Base-by-base conservation (phyloP, 2,888 invertebrate genomes). In the Pristionchus arcanus region DNA sequence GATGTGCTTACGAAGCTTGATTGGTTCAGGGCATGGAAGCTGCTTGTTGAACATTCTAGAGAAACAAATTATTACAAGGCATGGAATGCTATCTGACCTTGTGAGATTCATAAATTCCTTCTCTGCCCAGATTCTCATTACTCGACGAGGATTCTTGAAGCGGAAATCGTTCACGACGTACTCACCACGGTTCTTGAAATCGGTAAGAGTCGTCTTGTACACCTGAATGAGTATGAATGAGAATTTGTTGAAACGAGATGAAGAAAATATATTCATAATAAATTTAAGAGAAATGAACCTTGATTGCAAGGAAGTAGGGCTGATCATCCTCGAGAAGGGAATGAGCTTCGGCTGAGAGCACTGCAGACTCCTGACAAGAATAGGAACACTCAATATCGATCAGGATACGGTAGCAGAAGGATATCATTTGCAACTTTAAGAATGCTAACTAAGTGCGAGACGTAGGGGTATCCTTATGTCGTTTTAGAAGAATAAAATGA, bases 81-180 rank as follows among this genome's bases (percentile, higher is more conserved):
- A 11, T 42, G n/a, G 13, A 37, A 4, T 4, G 13, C 0, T 7
- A 19, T 28, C 25, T 37, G 90, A 96, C 96, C 96, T 95, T 74
- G 95, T 95, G 42, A 97, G 94, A 93, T 97, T 97, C 92, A 96
- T 96, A 94, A 96, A 96, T 94, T 97, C 97, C 93, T 96, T 96
- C 94, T 96, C 96, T 0, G 96, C 96, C 97, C 97, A 97, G 90
- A 96, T 95, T 92, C 96, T 96, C 92, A 97, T 96, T 85, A 96
- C 96, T 93, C 96, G 96, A 71, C 96, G 94, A 0, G 96, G 96
- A 92, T 96, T 96, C 92, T 96, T 96, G 94, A 97, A 96, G n/a
- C 96, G 96, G 92, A 96, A 96, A 92, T 96, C 96, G 86, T 96
- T 96, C 77, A 96, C 95, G 49, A 97, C 96, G 94, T 97, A 97